Base-by-base conservation (phyloP, 2,113 vertebrate species). In the Dicaeum eximium region DNA sequence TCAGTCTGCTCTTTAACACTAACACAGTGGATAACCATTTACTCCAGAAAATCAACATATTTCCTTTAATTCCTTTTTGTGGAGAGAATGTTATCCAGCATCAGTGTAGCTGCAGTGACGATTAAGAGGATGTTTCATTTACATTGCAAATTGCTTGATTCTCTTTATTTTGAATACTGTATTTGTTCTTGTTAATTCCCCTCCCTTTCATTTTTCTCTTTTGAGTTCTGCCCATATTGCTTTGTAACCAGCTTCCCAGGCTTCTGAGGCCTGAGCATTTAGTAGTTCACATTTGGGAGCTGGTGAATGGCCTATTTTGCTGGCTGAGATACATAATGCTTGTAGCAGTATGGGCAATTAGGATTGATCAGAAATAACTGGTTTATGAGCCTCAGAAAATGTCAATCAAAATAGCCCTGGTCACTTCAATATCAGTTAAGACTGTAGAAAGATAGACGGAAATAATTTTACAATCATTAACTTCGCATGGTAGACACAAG, bases 31-130 rank as follows among this genome's bases (percentile, higher is more conserved):
- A 96, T 93, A 96, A 75, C 56, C 35, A 86, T 95, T 96, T 96
- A 90, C 23, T 96, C 58, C 53, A 94, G 87, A 95, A 94, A 94
- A 95, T 77, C 48, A 83, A 78, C 69, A 60, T 95, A 65, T 93
- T 94, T 77, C 60, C n/a, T 80, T 92, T 85, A 93, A 96, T 97
- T 96, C 53, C 20, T 96, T 96, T 96, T 93, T 96, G 67, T 73
- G 51, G 18, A 45, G 31, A 73, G 35, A 96, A 92, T 38, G 22
- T 69, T 85, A 67, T 58, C 86, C 88, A 79, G 88, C 82, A 77
- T 86, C 61, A 91, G 7, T 75, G 77, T 81, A 88, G 74, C 27
- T 86, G 79, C 9, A 5, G 66, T 83, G 80, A 82, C 72, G 48
- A 93, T 94, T 94, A 90, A 80, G 48, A 61, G 45, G 62, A 95